Conservation (phyloP, 2,888 invertebrate genomes). For the Euclidia mi region DNA sequence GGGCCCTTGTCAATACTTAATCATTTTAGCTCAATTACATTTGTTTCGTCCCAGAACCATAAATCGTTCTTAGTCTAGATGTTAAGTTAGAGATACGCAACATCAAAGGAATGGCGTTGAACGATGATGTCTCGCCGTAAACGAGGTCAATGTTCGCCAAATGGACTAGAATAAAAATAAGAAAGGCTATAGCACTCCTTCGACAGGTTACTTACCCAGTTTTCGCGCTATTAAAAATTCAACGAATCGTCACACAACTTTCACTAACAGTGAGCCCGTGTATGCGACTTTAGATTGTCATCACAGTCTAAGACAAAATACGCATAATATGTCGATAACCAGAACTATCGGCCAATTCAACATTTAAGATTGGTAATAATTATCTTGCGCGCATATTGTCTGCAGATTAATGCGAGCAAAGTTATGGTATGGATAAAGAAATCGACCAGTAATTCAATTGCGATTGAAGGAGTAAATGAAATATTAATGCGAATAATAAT, state of each 20-base stretch:
- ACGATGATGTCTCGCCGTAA: conserved; percentile 59
- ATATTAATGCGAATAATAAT: conserved; percentile 89
- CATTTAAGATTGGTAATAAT: conserved; percentile 13
- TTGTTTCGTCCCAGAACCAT: conserved; percentile 8
- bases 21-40: background rate
- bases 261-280: conserved; percentile 78
- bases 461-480: conserved; percentile 81
- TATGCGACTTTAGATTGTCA: conserved; percentile 61
- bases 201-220: conserved; percentile 84
- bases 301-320: conserved; percentile 52
- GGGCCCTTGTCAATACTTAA: background rate
- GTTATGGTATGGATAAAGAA: conserved; percentile 51
- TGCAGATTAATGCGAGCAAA: conserved; percentile 14
- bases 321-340: conserved; percentile 26
- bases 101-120: conserved; percentile 50
- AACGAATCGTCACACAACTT: conserved; percentile 87
- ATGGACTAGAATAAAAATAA: conserved; percentile 82
- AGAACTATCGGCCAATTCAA: conserved; percentile 22
- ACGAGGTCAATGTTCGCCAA: conserved; percentile 80
- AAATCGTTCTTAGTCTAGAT: conserved; percentile 23
- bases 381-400: conserved; percentile 14
- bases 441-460: conserved; percentile 65
- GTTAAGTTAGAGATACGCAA: conserved; percentile 47
- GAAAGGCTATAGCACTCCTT: conserved; percentile 83
- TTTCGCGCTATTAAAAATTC: conserved; percentile 86